A percentile compares a stretch with the other conserved stretches of the same genome.
Evolutionary conservation across 2,888 invertebrate species (phyloP).

Genomic region (Pegoplata infirma): DNA sequence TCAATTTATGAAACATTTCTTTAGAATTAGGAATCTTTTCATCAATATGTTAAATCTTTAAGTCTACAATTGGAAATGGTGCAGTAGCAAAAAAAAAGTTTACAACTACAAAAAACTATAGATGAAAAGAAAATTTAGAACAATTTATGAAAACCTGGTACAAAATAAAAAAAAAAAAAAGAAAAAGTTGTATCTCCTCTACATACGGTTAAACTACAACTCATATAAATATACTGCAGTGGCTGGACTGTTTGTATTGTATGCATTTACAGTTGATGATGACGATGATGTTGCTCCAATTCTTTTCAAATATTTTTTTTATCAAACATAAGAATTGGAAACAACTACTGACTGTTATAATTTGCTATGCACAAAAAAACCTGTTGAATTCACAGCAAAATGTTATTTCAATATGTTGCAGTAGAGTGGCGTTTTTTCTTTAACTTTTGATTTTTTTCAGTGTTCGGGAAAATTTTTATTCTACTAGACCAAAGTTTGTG

Average conservation of each 20-base stretch:
- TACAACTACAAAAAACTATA: slow-evolving; percentile 14
- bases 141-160: slow-evolving; percentile 48
- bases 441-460: too few species aligned
- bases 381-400: slow-evolving; percentile 17
- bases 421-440: too few species aligned
- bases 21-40: too few species aligned
- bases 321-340: slow-evolving; percentile 19
- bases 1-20: slow-evolving; percentile 9
- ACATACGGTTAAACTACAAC: neutral
- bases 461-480: too few species aligned
- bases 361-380: slow-evolving; percentile 12
- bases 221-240: slow-evolving; percentile 1
- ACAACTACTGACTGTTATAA: slow-evolving; percentile 24
- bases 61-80: too few species aligned
- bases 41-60: too few species aligned
- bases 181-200: slow-evolving; percentile 49
- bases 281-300: slow-evolving; percentile 56
- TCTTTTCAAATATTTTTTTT: too few species aligned
- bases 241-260: neutral
- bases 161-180: slow-evolving; percentile 14
- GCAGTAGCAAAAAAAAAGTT: too few species aligned
- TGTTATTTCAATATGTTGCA: neutral
- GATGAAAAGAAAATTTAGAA: slow-evolving; percentile 57
- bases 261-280: slow-evolving; percentile 5
- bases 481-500: too few species aligned